phyloP scores from a whole-genome alignment of 2,113 vertebrate species.

The Planiliza haematocheilus region DNA sequence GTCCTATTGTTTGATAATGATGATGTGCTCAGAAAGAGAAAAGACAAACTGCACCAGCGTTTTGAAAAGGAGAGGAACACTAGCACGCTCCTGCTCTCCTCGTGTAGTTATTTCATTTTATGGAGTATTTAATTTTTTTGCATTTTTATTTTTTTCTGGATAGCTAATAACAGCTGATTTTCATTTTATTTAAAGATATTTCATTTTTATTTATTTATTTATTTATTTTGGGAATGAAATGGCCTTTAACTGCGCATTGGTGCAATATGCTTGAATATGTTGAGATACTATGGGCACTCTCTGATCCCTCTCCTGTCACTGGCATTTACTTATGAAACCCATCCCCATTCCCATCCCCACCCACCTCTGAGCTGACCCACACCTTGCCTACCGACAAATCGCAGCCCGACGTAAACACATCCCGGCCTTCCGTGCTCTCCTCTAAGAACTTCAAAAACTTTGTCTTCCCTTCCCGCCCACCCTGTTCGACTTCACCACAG shows the following conservation, averaged over 20 bases:
- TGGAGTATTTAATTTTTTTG: slow-evolving; percentile 44
- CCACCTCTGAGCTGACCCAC: slow-evolving; percentile 74
- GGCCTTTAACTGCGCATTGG: slow-evolving; percentile 71
- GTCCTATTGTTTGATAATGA: slow-evolving; percentile 82
- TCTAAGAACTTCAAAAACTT: no score
- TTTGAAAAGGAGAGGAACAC: slow-evolving; percentile 71
- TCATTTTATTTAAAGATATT: slow-evolving; percentile 27
- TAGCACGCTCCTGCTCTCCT: slow-evolving; percentile 73
- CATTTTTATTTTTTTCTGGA: slow-evolving; percentile 40
- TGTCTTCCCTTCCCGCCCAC: slow-evolving; percentile 2
- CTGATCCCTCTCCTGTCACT: slow-evolving; percentile 84
- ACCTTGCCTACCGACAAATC: slow-evolving; percentile 68
- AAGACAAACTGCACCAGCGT: slow-evolving; percentile 70
- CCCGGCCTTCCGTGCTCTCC: slow-evolving; percentile 47
- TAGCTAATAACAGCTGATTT: slow-evolving; percentile 52
- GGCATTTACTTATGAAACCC: slow-evolving; percentile 87
- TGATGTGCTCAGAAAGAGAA: slow-evolving; percentile 76
- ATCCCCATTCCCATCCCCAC: slow-evolving; percentile 74
- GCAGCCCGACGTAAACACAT: slow-evolving; percentile 45
- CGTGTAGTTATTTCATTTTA: slow-evolving; percentile 67
- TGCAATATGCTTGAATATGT: slow-evolving; percentile 80
- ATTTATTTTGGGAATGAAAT: slow-evolving; percentile 71
- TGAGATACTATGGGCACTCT: slow-evolving; percentile 71
- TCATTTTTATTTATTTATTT: slow-evolving; percentile 11
- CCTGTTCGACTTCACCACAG: slow-evolving; percentile 4